Conservation (phyloP, 2,113 vertebrate species). For the Gymnarchus niloticus region DNA sequence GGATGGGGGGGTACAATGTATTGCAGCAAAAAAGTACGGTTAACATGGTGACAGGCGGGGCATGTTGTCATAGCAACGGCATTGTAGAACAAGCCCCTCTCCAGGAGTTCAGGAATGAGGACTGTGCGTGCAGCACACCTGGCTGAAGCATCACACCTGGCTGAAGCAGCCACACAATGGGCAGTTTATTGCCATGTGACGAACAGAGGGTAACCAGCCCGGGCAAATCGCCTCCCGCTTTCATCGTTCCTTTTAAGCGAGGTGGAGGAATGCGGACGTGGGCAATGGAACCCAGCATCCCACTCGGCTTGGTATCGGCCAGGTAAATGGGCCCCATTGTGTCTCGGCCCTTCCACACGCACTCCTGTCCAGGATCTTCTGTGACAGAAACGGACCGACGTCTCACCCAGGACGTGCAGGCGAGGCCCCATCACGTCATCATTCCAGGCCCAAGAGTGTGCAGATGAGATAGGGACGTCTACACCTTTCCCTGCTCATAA, state of each 20-base stretch:
- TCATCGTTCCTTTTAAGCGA: slow-evolving; percentile 51
- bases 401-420: neutral
- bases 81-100: neutral
- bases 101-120: neutral
- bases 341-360: slow-evolving; percentile 10
- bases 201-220: slow-evolving; percentile 14
- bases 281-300: slow-evolving; percentile 32
- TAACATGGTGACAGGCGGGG: neutral
- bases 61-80: neutral
- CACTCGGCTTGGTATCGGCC: slow-evolving; percentile 25
- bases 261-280: slow-evolving; percentile 44
- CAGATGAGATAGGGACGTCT: neutral
- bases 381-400: slow-evolving; percentile 3
- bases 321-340: slow-evolving; percentile 36
- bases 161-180: slow-evolving; percentile 37
- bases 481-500: slow-evolving; percentile 19
- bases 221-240: slow-evolving; percentile 36
- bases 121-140: neutral
- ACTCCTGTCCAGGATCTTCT: neutral
- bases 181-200: slow-evolving; percentile 37
- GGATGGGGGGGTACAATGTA: neutral
- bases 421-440: slow-evolving; percentile 19
- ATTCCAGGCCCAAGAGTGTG: neutral
- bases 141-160: slow-evolving; percentile 48
- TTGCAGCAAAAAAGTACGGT: neutral